Evolutionary conservation across 2,888 invertebrate genomes (phyloP).

Genomic region (Gari tellinella): DNA sequence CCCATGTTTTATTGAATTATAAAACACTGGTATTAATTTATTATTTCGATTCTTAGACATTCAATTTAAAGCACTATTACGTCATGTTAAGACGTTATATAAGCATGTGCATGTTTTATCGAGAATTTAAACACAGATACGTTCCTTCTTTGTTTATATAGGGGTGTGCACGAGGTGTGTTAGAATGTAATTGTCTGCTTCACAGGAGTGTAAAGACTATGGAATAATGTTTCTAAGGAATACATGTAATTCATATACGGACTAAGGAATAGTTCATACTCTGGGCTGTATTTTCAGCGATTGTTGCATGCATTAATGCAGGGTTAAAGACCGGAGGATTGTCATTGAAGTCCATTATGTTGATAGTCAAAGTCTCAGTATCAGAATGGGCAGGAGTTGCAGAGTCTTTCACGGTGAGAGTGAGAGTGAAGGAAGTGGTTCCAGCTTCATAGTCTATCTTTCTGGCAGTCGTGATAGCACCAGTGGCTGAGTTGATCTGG

Average conservation of each 20-base stretch:
- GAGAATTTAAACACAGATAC: too few species aligned
- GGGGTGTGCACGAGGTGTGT: too few species aligned
- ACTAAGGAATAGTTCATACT: too few species aligned
- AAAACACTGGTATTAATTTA: too few species aligned
- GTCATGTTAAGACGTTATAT: too few species aligned
- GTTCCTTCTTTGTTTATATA: too few species aligned
- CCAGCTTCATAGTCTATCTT: constrained; percentile 68
- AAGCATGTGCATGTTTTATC: too few species aligned
- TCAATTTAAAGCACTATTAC: too few species aligned
- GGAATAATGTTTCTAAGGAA: background rate
- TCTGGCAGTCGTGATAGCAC: constrained; percentile 48
- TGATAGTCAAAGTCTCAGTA: constrained; percentile 32
- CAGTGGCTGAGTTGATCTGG: constrained; percentile 48
- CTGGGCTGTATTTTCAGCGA: constrained; percentile 62
- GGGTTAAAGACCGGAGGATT: constrained; percentile 61
- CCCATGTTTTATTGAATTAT: too few species aligned
- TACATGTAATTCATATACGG: too few species aligned
- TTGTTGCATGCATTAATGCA: constrained; percentile 42
- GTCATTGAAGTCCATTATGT: constrained; percentile 44
- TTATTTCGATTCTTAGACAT: too few species aligned
- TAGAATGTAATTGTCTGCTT: too few species aligned
- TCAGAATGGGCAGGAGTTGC: constrained; percentile 8
- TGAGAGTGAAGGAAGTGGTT: constrained; percentile 9
- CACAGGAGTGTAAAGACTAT: background rate
- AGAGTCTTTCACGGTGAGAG: constrained; percentile 20